phyloP scores from a whole-genome alignment of 2,797 vertebrate species.

The Enteromius paludinosus region DNA sequence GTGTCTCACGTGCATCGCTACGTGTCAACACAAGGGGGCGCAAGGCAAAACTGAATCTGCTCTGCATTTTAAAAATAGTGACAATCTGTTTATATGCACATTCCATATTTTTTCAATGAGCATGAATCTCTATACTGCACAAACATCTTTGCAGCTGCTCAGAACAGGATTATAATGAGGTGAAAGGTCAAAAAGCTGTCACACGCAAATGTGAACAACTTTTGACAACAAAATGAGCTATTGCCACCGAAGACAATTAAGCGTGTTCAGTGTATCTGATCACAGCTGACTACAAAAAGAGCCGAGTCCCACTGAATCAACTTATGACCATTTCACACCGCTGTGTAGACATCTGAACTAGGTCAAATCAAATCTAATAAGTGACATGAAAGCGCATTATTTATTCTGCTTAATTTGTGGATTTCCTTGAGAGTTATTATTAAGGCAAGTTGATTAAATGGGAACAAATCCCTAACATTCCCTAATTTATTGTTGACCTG shows the following conservation, averaged over 20 bases:
- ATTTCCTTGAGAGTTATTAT: neutral
- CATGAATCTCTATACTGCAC: neutral
- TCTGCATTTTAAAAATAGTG: slow-evolving; percentile 18
- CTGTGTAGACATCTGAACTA: neutral
- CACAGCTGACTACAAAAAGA: neutral
- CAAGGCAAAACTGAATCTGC: slow-evolving; percentile 18
- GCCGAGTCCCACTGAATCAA: neutral
- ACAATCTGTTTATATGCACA: neutral
- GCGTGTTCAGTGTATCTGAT: neutral
- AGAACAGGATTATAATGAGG: neutral
- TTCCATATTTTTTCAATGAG: neutral
- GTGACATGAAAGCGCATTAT: neutral
- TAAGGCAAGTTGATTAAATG: neutral
- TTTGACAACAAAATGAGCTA: neutral
- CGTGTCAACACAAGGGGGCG: slow-evolving; percentile 58
- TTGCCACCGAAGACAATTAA: neutral
- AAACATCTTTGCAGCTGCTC: neutral
- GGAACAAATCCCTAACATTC: neutral
- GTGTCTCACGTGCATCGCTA: slow-evolving; percentile 46
- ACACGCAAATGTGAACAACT: neutral
- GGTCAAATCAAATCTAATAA: neutral
- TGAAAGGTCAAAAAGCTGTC: slow-evolving; percentile 22
- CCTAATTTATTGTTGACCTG: neutral
- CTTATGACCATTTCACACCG: neutral
- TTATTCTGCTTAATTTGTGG: neutral